phyloP scores from a whole-genome alignment of 2,113 vertebrate species.

The Elgaria multicarinata region DNA sequence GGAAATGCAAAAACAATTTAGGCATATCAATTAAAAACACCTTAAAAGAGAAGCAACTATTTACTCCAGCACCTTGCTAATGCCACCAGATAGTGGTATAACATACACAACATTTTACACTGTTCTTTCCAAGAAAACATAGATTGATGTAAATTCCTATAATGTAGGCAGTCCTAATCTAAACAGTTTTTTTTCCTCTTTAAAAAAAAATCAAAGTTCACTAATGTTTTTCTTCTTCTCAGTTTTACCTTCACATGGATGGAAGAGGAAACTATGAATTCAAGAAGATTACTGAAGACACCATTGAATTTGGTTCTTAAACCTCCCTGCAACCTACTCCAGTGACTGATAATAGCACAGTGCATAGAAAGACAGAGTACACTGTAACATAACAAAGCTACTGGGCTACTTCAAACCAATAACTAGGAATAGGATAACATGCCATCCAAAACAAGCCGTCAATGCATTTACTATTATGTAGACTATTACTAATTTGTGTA shows the following conservation, averaged over 20 bases:
- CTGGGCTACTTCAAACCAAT: conserved; percentile 64
- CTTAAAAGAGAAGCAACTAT: too few relatives aligned
- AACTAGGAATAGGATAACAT: conserved; percentile 67
- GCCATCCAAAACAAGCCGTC: conserved; percentile 65
- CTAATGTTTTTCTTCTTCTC: conserved; percentile 29
- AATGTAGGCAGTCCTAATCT: background rate
- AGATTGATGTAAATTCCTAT: background rate
- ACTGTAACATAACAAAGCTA: conserved; percentile 67
- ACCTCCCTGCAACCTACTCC: conserved; percentile 26
- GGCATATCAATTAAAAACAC: too few relatives aligned
- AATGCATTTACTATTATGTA: conserved; percentile 77
- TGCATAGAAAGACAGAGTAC: conserved; percentile 58
- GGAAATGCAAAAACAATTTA: background rate
- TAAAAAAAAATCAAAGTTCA: background rate
- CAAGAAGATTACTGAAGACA: conserved; percentile 95
- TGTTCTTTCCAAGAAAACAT: background rate
- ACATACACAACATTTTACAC: background rate
- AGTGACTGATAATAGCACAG: conserved; percentile 61
- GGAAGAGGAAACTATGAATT: conserved; percentile 97
- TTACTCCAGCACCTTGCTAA: background rate
- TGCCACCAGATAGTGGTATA: conserved; percentile 1
- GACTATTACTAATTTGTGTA: conserved; percentile 86
- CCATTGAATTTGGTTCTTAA: conserved; percentile 96
- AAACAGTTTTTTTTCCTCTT: background rate
- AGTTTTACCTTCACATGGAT: conserved; percentile 98